Base-by-base conservation (phyloP, 2,113 vertebrate species). In the Cololabis saira region DNA sequence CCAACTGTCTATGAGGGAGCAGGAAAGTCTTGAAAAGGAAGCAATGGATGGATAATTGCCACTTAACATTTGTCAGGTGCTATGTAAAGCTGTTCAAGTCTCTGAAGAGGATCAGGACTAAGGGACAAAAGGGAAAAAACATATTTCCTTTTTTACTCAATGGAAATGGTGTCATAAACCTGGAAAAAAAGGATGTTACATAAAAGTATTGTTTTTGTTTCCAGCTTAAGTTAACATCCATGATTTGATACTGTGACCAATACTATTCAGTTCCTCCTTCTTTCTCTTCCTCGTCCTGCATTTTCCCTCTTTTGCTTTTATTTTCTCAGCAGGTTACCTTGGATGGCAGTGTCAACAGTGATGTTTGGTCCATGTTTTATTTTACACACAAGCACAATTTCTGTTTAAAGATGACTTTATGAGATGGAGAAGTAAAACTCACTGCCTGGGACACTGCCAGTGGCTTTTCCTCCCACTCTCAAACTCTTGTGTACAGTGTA, bases 181-280 rank as follows among this genome's bases (percentile, higher is more conserved):
- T 33, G 40, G 33, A 59, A 51, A 54, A 51, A 54, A 61, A 60
- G 33, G 43, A 37, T 12, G 50, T 73, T 73, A 44, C 24, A 37
- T 51, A n/a, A 48, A 82, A 59, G 49, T 69, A 47, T 57, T 41
- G 59, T 27, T 68, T 82, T 58, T 22, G 55, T 57, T 82, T 76
- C 68, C 42, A 68, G 22, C 37, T 72, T 64, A 65, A 82, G 72
- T 67, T 82, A 64, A 70, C 37, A 67, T 73, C 76, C 16, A 51
- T 63, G 66, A 81, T 74, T 77, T 75, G 75, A 89, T 76, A 87
- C 90, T 89, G 87, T 89, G 84, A 90, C 76, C 49, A 84, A 76
- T 78, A 52, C 57, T 77, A 21, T 67, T 70, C 5, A 76, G 4
- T 75, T 68, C 60, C 14, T 71, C 53, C 21, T 53, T 52, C 43